Evolutionary conservation across 2,113 vertebrate species (phyloP), one percentile per base, ranked within the genome.

Genomic region (Naja naja): DNA sequence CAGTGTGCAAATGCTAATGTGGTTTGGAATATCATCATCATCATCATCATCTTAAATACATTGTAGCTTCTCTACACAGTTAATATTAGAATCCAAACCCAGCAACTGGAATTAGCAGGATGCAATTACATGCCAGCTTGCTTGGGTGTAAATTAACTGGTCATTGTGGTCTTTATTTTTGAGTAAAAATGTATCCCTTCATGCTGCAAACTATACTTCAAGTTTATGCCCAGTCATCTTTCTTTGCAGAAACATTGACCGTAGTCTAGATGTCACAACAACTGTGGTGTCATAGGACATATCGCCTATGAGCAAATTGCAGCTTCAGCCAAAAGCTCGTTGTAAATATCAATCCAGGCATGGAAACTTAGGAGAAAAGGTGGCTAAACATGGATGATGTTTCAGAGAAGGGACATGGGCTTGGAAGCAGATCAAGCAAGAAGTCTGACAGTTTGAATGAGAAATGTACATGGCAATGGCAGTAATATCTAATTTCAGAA

Each of bases 401-500:
- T 89, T 92, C 58, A 81, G n/a, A 49, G 45, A 45, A 53, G 87
- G 87, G 45, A 86, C 11, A 9, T 58, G 11, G n/a, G 43, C n/a
- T 43, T 30, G 87, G 58, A 85, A 93, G 55, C 25, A 93, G 56
- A 90, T 89, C 74, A 87, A 64, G 47, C 55, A 89, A 64, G 45
- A 64, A 47, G 3, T 39, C 43, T 89, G 90, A 91, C 88, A 91
- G 74, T 74, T 87, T 86, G 88, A 14, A 10, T 47, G 6, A 55
- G 7, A 92, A 69, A 60, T 87, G 91, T 85, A n/a, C 53, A 49
- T 64, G 55, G 0, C 14, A 4, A 69, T 53, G 25, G 54, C 86
- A 90, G 1, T 0, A 93, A 87, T 9, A 95, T 93, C 30, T 88
- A 88, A 87, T 54, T 54, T 95, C 93, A 94, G 91, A 91, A 52